Evolutionary conservation across 2,113 vertebrate species (phyloP).

Genomic region (Pica pica): DNA sequence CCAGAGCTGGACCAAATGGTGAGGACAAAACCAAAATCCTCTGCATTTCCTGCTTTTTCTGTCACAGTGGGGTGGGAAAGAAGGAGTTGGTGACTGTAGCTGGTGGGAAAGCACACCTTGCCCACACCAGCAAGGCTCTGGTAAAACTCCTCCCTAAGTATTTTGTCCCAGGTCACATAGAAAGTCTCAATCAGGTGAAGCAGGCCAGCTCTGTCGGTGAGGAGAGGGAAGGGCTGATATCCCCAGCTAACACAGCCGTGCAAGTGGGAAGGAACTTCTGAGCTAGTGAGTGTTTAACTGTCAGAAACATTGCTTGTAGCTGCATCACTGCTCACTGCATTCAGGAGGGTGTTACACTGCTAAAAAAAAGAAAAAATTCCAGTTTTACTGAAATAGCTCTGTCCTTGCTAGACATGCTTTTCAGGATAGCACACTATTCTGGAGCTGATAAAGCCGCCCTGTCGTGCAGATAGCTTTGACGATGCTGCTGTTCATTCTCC

Average conservation of each 20-base stretch:
- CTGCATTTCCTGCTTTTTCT: not conserved
- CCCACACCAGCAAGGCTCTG: not conserved
- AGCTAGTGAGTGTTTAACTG: not conserved
- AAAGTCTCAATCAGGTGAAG: not conserved
- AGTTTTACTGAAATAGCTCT: constrained; percentile 1
- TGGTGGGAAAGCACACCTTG: not conserved
- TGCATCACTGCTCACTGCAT: not conserved
- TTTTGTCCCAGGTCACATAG: not conserved
- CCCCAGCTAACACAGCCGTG: not conserved
- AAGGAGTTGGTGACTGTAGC: not conserved
- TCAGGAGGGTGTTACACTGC: not conserved
- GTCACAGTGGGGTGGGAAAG: rapidly evolving
- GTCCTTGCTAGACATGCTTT: not conserved
- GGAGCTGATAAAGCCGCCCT: not conserved
- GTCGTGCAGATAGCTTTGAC: not conserved
- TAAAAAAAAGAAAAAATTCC: not conserved
- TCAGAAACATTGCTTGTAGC: not conserved
- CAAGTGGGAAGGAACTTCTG: not conserved
- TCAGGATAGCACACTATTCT: not conserved
- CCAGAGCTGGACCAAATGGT: not conserved
- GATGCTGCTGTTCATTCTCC: not conserved
- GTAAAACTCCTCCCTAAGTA: not conserved
- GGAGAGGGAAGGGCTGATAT: not conserved
- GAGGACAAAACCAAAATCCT: not conserved
- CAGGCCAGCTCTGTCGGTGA: not conserved